phyloP scores from a whole-genome alignment of 2,888 invertebrate species.

The Philonicus albiceps region DNA sequence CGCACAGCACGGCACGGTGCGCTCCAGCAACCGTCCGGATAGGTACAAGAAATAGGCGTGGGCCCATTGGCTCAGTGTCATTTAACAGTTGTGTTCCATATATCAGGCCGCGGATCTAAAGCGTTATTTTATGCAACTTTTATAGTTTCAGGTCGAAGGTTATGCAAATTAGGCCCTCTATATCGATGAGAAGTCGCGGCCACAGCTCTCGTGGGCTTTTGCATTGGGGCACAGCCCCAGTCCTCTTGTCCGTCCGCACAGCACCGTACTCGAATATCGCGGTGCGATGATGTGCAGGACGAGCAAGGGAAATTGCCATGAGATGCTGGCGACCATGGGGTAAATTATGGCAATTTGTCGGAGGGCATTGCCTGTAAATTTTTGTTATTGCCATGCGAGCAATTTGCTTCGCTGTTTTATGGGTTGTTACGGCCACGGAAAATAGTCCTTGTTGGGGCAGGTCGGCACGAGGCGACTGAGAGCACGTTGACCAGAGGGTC shows the following conservation, averaged over 20 bases:
- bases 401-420: neutral
- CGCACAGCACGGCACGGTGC: neutral
- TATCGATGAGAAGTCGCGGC: slow-evolving; percentile 19
- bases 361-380: neutral
- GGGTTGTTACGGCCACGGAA: neutral
- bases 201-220: neutral
- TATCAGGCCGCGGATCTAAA: slow-evolving; percentile 34
- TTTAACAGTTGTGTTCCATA: slow-evolving; percentile 39
- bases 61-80: slow-evolving; percentile 17
- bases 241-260: too few species aligned
- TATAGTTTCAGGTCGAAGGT: slow-evolving; percentile 34
- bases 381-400: neutral
- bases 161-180: slow-evolving; percentile 25
- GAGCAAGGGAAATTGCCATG: neutral
- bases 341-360: slow-evolving; percentile 12
- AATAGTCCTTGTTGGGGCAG: neutral
- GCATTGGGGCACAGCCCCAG: neutral
- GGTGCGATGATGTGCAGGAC: neutral
- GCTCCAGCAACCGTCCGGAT: neutral
- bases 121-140: slow-evolving; percentile 39
- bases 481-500: neutral
- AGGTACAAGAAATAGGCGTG: slow-evolving; percentile 29
- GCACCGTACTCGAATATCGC: neutral
- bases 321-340: neutral
- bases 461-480: neutral